Evolutionary conservation across 2,113 vertebrate species (phyloP).

Genomic region (Calypte anna): DNA sequence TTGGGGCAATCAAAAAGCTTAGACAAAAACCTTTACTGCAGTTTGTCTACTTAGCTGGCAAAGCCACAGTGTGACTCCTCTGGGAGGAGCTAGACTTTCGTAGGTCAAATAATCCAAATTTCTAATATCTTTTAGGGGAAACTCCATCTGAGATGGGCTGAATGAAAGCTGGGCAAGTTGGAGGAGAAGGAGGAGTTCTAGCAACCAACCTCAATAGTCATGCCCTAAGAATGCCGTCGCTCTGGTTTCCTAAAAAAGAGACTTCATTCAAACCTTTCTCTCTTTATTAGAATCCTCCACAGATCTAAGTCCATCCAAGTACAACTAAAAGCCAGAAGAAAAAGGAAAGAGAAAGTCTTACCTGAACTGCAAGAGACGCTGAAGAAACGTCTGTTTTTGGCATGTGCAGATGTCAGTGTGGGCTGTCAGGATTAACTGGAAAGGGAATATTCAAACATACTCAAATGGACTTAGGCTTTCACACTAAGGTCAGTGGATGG

Average conservation of each 20-base stretch:
- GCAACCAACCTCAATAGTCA: neutral
- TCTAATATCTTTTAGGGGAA: neutral
- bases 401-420: neutral
- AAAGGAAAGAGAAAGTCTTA: neutral
- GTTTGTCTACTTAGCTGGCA: neutral
- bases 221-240: accelerated
- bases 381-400: neutral
- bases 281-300: neutral
- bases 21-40: neutral
- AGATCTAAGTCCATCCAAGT: neutral
- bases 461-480: neutral
- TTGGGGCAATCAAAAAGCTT: neutral
- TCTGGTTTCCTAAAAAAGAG: neutral
- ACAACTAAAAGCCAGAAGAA: neutral
- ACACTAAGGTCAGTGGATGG: neutral
- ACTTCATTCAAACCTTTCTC: neutral
- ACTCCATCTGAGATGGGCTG: neutral
- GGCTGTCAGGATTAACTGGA: neutral
- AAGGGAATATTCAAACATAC: neutral
- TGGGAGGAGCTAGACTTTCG: neutral
- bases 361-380: neutral
- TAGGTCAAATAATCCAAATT: neutral
- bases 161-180: neutral
- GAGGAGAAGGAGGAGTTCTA: neutral
- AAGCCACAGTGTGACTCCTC: neutral